Evolutionary conservation across 2,888 invertebrate species (phyloP), one percentile per base, ranked within the genome.

Genomic region (Metalampra italica): DNA sequence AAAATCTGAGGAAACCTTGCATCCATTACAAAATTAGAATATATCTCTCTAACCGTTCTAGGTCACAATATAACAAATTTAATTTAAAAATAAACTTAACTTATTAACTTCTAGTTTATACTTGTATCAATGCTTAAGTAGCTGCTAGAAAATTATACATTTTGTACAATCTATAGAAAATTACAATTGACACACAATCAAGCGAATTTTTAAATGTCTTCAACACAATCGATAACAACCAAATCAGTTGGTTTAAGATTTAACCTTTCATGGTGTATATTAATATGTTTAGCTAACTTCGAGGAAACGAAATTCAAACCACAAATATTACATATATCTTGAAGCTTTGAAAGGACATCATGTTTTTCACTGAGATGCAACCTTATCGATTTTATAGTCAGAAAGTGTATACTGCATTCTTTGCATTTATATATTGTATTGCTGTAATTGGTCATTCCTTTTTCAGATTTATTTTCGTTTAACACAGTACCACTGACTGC

Each of bases 341-440:
- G 43, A 43, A 43, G 13, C 34, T 43, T 14, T 43, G 34, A 3
- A 11, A 43, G 29, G 14, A 34, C 9, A 12, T 43, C 14, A 34
- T 43, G 43, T 15, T 43, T 32, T 29, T 34, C 34, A 13, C 32
- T 29, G 9, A 34, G 43, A 14, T 43, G 43, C 7, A 11, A n/a
- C 14, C 7, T 14, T 14, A 43, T 43, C 5, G 14, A 15, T 34
- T 14, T 22, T 29, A 37, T 45, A 8, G 22, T 45, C n/a, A 37
- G n/a, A 29, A n/a, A 45, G 29, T 45, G 45, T 8, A 45, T 40
- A 3, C 52, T 45, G 37, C 58, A 58, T 7, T 47, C 11, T 8
- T 51, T 43, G 38, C 55, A 57, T 49, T 54, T 53, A 45, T 51
- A 57, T 30, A 57, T 37, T 11, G 29, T 41, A 44, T 55, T 52